phyloP scores from a whole-genome alignment of 2,888 invertebrate genomes.

The Apodemia mormo region DNA sequence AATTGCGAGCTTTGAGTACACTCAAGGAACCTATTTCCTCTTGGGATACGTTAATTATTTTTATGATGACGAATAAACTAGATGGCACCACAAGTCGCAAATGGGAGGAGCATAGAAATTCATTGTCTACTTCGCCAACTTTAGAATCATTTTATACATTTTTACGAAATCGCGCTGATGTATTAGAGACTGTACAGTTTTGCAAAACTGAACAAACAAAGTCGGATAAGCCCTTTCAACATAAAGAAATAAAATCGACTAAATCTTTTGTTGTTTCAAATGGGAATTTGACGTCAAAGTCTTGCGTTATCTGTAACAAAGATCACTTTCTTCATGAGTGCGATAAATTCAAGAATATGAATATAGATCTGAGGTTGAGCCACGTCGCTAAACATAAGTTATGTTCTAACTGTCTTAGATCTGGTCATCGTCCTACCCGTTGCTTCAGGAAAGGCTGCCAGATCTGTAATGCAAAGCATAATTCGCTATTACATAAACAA shows the following conservation, averaged over 20 bases:
- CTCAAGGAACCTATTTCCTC: not conserved
- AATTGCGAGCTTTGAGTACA: not conserved
- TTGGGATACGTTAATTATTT: slow-evolving; percentile 1
- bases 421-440: not conserved
- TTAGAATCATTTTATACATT: slow-evolving; percentile 26
- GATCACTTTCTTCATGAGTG: not conserved
- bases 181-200: slow-evolving; percentile 27
- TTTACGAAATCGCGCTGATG: slow-evolving; percentile 25
- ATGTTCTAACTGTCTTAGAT: not conserved
- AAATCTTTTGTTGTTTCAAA: not conserved
- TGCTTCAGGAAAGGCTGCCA: slow-evolving; percentile 18
- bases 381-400: not conserved
- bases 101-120: slow-evolving; percentile 31
- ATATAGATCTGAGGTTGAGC: not conserved
- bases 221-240: not conserved
- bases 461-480: slow-evolving; percentile 29
- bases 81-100: not conserved
- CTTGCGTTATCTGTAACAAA: not conserved
- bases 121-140: slow-evolving; percentile 17
- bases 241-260: not conserved
- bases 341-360: not conserved
- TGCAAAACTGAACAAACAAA: not conserved
- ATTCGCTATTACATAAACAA: slow-evolving; percentile 26
- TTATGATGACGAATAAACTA: not conserved
- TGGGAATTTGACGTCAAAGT: not conserved